These are phyloP conservation scores for Uria lomvia DNA, from an alignment of 2,113 vertebrate species.

Conservation along the genomic window DNA sequence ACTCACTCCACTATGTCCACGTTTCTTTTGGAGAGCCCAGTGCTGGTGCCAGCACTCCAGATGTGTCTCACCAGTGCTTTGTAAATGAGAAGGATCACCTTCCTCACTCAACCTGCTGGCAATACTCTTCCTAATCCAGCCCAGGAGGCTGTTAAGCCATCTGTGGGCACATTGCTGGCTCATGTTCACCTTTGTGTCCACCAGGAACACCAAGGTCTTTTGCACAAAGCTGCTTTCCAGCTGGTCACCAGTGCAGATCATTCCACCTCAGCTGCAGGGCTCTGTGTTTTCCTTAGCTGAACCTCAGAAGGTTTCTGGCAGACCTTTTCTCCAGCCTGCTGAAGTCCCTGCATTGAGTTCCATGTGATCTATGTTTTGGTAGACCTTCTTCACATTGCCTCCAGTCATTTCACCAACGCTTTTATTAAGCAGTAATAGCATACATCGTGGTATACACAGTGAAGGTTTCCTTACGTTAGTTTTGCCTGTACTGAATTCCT, in stretches of 20 bases:
- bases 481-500: neutral
- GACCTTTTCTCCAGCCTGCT: neutral
- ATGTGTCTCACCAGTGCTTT: neutral
- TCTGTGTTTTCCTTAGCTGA: neutral
- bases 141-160: neutral
- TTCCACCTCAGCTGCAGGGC: neutral
- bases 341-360: neutral
- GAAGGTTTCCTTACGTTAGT: neutral
- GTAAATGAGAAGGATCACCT: neutral
- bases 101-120: neutral
- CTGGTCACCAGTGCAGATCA: neutral
- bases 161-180: neutral
- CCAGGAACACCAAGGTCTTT: neutral
- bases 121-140: neutral
- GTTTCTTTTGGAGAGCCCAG: neutral
- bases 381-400: neutral
- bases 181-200: neutral
- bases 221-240: neutral
- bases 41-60: neutral
- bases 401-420: neutral
- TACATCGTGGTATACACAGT: neutral
- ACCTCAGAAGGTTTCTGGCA: neutral
- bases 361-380: fast-evolving
- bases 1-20: neutral
- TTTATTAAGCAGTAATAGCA: neutral